Evolutionary conservation across 2,797 vertebrate genomes (phyloP).

Genomic region (Martes flavigula): DNA sequence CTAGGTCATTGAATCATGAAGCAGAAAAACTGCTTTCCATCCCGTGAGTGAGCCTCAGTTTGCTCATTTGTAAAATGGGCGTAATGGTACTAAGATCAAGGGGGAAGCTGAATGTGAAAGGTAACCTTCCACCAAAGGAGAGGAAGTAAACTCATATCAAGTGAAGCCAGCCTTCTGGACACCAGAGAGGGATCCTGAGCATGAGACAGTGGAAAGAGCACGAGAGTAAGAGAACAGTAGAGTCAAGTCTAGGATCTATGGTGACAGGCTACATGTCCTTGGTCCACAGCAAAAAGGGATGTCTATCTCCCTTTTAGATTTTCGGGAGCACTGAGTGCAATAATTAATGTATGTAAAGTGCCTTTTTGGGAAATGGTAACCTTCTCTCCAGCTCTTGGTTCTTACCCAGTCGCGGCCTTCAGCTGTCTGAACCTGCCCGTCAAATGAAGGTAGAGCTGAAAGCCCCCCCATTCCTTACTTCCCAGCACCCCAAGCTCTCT

Average conservation of each 20-base stretch:
- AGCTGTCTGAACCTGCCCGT: not conserved
- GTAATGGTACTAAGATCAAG: not conserved
- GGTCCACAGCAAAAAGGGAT: too few relatives aligned
- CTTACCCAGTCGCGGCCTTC: not conserved
- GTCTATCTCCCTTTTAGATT: not conserved
- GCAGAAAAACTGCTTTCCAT: not conserved
- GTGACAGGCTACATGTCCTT: fast-evolving
- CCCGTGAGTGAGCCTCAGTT: not conserved
- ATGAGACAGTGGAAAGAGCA: not conserved
- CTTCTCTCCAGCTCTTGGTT: fast-evolving
- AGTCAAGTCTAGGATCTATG: not conserved
- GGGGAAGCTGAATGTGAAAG: not conserved
- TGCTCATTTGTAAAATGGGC: not conserved
- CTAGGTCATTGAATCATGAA: not conserved
- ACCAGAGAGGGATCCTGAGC: not conserved
- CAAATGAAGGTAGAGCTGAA: not conserved
- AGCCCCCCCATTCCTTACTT: not conserved
- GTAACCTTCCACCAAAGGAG: not conserved
- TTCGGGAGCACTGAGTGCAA: fast-evolving
- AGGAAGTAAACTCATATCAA: not conserved
- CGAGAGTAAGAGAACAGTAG: not conserved
- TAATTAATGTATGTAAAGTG: fast-evolving
- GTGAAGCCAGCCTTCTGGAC: not conserved
- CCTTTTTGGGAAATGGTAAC: not conserved
- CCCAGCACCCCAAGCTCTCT: fast-evolving